These are phyloP conservation scores for Antheraea mylitta DNA, from an alignment of 1,140 invertebrate genomes.

Conservation along the genomic window DNA sequence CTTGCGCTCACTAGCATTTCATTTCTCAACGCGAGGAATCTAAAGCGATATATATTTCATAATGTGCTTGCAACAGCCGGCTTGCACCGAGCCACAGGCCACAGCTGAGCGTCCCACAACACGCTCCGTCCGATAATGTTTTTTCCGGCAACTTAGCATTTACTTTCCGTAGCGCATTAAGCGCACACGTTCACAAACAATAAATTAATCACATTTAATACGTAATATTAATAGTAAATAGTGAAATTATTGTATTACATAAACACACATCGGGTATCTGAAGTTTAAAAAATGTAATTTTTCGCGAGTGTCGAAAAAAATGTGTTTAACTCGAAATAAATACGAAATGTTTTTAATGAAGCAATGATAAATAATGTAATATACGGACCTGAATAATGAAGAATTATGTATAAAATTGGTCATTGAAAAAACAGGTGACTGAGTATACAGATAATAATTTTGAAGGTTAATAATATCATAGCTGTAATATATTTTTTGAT, in stretches of 20 bases:
- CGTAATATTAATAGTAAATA: neutral
- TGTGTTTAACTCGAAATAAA: too few relatives aligned
- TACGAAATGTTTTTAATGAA: too few relatives aligned
- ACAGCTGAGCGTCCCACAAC: neutral
- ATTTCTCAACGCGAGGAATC: conserved; percentile 66
- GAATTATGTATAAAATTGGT: too few relatives aligned
- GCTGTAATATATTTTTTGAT: too few relatives aligned
- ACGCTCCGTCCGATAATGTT: neutral
- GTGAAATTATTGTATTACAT: neutral
- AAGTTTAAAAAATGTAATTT: too few relatives aligned
- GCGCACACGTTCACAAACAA: neutral
- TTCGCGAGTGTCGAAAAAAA: too few relatives aligned
- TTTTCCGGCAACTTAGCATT: conserved; percentile 16
- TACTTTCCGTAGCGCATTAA: neutral
- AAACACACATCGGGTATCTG: neutral
- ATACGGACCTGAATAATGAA: too few relatives aligned
- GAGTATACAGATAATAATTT: too few relatives aligned
- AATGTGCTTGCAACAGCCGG: conserved; percentile 50
- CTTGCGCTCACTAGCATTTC: conserved; percentile 61
- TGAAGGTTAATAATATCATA: too few relatives aligned
- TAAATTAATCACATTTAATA: neutral
- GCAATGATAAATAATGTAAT: too few relatives aligned
- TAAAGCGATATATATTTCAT: conserved; percentile 68
- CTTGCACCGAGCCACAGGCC: neutral
- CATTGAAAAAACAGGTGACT: too few relatives aligned